Percentiles rank a stretch among this genome's conserved stretches.
phyloP scores from a whole-genome alignment of 2,113 vertebrate species.

The Aptenodytes patagonicus region DNA sequence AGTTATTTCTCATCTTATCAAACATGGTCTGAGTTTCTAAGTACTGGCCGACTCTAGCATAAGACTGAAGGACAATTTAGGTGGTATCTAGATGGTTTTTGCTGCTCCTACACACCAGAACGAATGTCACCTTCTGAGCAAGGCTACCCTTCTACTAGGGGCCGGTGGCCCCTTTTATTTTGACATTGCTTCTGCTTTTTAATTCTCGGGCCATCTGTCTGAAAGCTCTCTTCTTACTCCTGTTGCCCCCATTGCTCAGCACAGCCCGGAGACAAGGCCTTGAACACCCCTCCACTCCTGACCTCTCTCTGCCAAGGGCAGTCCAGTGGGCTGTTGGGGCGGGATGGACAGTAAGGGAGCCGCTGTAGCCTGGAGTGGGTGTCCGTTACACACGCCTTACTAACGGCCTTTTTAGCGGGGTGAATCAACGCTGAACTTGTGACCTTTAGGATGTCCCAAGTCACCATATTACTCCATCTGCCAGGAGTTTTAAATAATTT shows the following conservation, averaged over 20 bases:
- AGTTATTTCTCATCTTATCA: not conserved
- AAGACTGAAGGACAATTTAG: too few relatives aligned
- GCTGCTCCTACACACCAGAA: not conserved
- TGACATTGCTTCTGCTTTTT: not conserved
- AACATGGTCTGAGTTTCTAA: not conserved
- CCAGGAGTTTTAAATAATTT: not conserved
- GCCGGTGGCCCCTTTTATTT: not conserved
- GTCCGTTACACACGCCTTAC: not conserved
- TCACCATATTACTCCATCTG: not conserved
- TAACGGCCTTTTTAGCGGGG: not conserved
- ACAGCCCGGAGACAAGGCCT: too few relatives aligned
- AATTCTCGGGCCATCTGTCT: not conserved
- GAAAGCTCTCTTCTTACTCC: not conserved
- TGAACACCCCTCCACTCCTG: too few relatives aligned
- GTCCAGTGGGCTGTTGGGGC: accelerated
- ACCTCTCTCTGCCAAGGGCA: not conserved
- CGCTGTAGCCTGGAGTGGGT: accelerated
- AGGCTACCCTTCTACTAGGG: not conserved
- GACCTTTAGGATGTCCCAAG: not conserved
- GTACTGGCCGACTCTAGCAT: too few relatives aligned
- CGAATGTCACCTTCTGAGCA: not conserved
- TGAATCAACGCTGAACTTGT: not conserved
- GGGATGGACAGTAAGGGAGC: not conserved
- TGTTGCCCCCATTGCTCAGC: not conserved
- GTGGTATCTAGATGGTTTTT: not conserved